Conservation (phyloP, 2,888 invertebrate species). For the Microctonus brassicae region DNA sequence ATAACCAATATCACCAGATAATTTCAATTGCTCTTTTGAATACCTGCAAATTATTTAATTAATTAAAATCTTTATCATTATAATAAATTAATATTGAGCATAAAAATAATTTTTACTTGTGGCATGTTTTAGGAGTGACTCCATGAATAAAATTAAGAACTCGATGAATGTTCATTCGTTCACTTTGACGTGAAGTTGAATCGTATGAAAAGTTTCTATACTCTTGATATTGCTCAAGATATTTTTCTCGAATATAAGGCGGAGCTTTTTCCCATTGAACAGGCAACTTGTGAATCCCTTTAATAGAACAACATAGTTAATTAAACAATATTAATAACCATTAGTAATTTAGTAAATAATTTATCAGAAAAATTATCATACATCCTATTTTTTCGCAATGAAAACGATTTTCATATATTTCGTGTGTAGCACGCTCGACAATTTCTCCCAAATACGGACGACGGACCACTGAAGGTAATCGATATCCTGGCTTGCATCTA, state of each 20-base stretch:
- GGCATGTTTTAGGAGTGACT: conserved; percentile 76
- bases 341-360: no score
- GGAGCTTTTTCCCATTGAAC: conserved; percentile 85
- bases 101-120: conserved; percentile 66
- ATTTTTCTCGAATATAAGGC: conserved; percentile 79
- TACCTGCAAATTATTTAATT: no score
- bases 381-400: conserved; percentile 93
- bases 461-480: conserved; percentile 88
- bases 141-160: conserved; percentile 82
- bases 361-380: conserved; percentile 72
- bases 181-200: conserved; percentile 76
- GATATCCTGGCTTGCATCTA: conserved; percentile 89
- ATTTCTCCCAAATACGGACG: conserved; percentile 95
- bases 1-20: conserved; percentile 89
- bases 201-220: conserved; percentile 81
- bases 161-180: conserved; percentile 82
- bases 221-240: conserved; percentile 80
- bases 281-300: conserved; percentile 89
- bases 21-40: conserved; percentile 79
- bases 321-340: no score
- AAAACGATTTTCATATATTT: conserved; percentile 93
- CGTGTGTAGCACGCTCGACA: conserved; percentile 91
- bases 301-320: conserved; percentile 6
- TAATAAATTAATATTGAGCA: background rate
- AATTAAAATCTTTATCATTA: no score